Evolutionary conservation across 1,140 invertebrate genomes (phyloP).

Genomic region (Campoletis sonorensis): DNA sequence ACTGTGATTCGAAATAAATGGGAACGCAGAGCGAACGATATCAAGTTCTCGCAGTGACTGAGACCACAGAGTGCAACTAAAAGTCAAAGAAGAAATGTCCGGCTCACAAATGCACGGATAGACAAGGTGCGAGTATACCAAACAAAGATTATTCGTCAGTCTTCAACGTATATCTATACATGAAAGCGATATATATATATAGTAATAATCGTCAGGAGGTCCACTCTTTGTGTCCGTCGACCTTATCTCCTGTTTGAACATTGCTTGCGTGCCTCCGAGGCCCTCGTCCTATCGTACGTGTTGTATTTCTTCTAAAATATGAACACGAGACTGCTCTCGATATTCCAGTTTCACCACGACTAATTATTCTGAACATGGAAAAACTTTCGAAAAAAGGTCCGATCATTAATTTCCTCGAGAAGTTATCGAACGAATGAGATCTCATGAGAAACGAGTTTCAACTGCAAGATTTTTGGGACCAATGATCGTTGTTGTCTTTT

Average conservation of each 20-base stretch:
- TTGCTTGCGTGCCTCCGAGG: constrained; percentile 58
- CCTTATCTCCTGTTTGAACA: constrained; percentile 67
- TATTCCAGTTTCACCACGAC: no score
- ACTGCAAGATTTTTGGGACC: no score
- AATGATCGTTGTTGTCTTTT: no score
- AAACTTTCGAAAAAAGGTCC: no score
- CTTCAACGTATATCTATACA: not conserved
- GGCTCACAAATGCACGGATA: constrained; percentile 59
- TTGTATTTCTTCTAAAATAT: no score
- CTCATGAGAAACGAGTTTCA: no score
- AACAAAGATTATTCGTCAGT: constrained; percentile 54
- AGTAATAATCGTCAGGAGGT: not conserved
- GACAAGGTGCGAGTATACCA: constrained; percentile 59
- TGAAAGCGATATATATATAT: constrained; percentile 1
- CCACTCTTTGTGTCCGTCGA: constrained; percentile 59
- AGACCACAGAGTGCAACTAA: constrained; percentile 29
- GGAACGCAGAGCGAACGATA: constrained; percentile 21
- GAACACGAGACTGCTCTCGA: no score
- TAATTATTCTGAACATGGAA: no score
- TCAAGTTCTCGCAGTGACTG: constrained; percentile 57
- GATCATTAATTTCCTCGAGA: no score
- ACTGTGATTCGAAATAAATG: not conserved
- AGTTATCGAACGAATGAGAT: no score
- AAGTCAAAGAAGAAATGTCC: constrained; percentile 56
- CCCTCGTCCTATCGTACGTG: constrained; percentile 47